Evolutionary conservation across 2,888 invertebrate species (phyloP).

Genomic region (Onthophagus sagittarius): DNA sequence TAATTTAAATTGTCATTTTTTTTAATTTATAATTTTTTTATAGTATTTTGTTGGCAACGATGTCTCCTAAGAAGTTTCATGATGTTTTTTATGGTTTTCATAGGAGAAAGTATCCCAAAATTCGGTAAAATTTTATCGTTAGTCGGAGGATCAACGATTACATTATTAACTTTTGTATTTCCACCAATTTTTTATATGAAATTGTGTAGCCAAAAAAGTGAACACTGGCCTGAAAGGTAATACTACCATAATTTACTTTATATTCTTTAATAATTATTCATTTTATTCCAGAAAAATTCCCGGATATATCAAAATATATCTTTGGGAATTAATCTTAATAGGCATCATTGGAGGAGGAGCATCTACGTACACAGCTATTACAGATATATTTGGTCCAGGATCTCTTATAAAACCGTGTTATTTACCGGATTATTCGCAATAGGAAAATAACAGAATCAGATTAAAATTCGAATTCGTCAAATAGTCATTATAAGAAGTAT

Average conservation of each 20-base stretch:
- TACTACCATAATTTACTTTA: neutral
- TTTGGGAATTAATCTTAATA: slow-evolving; percentile 59
- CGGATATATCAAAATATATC: slow-evolving; percentile 56
- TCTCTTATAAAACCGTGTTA: slow-evolving; percentile 46
- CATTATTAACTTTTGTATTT: slow-evolving; percentile 63
- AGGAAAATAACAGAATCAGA: neutral
- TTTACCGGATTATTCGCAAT: slow-evolving; percentile 25
- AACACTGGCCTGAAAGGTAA: slow-evolving; percentile 50
- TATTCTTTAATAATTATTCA: slow-evolving; percentile 17
- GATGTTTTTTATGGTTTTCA: slow-evolving; percentile 57
- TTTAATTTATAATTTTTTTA: slow-evolving; percentile 21
- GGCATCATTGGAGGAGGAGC: slow-evolving; percentile 59
- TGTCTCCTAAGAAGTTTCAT: slow-evolving; percentile 56
- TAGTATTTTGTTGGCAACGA: slow-evolving; percentile 61
- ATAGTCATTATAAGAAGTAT: too few species aligned
- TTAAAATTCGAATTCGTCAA: too few species aligned
- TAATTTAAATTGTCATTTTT: neutral
- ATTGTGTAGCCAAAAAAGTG: slow-evolving; percentile 50
- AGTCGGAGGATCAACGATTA: slow-evolving; percentile 67
- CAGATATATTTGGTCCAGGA: slow-evolving; percentile 51
- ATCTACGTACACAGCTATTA: slow-evolving; percentile 59
- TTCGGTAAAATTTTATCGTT: slow-evolving; percentile 67
- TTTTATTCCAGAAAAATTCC: slow-evolving; percentile 53
- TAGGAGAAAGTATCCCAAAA: slow-evolving; percentile 65
- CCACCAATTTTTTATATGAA: slow-evolving; percentile 65